A percentile compares a stretch with the other conserved stretches of the same genome.
Conservation (phyloP, 2,888 invertebrate species). For the Erebia epiphron region DNA sequence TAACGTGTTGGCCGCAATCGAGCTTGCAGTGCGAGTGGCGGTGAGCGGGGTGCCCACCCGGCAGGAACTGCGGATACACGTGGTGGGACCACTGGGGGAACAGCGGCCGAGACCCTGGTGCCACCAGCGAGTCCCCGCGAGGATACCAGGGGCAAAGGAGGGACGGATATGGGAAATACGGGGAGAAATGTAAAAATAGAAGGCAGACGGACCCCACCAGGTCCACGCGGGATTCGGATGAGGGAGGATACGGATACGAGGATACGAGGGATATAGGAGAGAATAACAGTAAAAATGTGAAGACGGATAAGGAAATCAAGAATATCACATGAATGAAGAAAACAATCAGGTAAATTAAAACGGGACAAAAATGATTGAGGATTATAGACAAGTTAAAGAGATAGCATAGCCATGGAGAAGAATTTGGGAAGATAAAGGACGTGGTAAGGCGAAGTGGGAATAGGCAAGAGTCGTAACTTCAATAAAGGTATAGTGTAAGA, state of each 20-base stretch:
- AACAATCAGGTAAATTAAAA: not conserved
- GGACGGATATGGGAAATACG: not conserved
- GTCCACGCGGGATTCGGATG: too few relatives aligned
- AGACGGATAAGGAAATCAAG: not conserved
- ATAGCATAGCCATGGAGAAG: not conserved
- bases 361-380: not conserved
- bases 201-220: not conserved
- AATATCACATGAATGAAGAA: not conserved
- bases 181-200: not conserved
- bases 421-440: not conserved
- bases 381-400: not conserved
- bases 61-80: constrained; percentile 96
- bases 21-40: constrained; percentile 85
- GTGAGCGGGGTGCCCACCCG: constrained; percentile 91
- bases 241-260: too few relatives aligned
- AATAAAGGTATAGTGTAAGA: not conserved
- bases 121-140: constrained; percentile 14
- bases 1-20: constrained; percentile 78
- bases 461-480: not conserved
- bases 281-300: not conserved
- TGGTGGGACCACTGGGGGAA: constrained; percentile 98
- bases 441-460: not conserved
- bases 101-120: constrained; percentile 87
- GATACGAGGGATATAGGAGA: not conserved
- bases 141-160: constrained; percentile 8